Conservation (phyloP, 2,888 invertebrate genomes). For the Rapana venosa region DNA sequence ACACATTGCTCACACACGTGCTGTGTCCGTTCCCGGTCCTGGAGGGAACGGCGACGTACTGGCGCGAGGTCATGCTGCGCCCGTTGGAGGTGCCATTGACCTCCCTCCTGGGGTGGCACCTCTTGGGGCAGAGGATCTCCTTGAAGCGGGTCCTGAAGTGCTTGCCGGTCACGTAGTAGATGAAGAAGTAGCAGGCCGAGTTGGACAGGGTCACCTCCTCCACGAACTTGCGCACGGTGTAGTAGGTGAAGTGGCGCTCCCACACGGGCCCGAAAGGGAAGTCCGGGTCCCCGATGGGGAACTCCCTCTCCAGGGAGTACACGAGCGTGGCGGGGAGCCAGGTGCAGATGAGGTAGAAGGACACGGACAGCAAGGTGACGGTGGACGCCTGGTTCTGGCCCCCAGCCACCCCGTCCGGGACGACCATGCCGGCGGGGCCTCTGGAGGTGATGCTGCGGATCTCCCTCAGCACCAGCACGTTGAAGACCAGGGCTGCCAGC, state of each 20-base stretch:
- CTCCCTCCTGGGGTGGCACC: slow-evolving; percentile 20
- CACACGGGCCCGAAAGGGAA: slow-evolving; percentile 64
- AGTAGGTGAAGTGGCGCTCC: slow-evolving; percentile 73
- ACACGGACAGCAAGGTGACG: slow-evolving; percentile 76
- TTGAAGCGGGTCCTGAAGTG: slow-evolving; percentile 72
- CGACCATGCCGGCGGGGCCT: slow-evolving; percentile 57
- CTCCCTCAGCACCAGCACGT: slow-evolving; percentile 75
- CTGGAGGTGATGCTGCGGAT: slow-evolving; percentile 68
- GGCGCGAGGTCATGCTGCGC: slow-evolving; percentile 35
- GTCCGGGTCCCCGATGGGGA: slow-evolving; percentile 61
- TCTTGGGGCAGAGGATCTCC: slow-evolving; percentile 56
- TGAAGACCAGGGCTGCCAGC: slow-evolving; percentile 73
- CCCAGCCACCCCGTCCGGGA: slow-evolving; percentile 45
- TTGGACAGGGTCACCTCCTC: slow-evolving; percentile 75
- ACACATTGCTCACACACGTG: slow-evolving; percentile 46
- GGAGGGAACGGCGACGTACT: slow-evolving; percentile 48
- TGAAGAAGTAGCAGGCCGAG: slow-evolving; percentile 77
- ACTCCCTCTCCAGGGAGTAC: slow-evolving; percentile 67
- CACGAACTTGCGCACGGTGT: slow-evolving; percentile 66
- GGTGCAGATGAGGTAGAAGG: slow-evolving; percentile 77
- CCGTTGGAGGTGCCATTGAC: neutral
- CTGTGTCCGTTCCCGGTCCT: slow-evolving; percentile 41
- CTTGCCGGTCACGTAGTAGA: slow-evolving; percentile 76
- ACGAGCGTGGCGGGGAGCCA: slow-evolving; percentile 76
- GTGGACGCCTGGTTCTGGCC: slow-evolving; percentile 72